A percentile compares a stretch with the other conserved stretches of the same genome.
Conservation (phyloP, 2,797 vertebrate genomes). For the Sebastes matsubarae region DNA sequence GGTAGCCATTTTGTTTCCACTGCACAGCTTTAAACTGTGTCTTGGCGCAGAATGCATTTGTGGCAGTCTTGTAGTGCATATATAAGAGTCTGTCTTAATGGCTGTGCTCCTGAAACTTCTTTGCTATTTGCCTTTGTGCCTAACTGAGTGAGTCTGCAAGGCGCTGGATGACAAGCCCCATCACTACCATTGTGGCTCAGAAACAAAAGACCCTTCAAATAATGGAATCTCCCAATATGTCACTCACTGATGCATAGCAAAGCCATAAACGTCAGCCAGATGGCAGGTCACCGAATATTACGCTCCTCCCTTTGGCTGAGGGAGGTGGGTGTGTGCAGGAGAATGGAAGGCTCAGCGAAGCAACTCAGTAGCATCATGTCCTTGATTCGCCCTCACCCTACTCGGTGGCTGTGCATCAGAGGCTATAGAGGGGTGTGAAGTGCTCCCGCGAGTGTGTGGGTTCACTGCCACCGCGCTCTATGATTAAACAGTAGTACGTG, state of each 20-base stretch:
- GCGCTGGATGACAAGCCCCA: slow-evolving; percentile 68
- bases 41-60: not conserved
- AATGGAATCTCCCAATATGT: slow-evolving; percentile 65
- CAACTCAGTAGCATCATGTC: not conserved
- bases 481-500: slow-evolving; percentile 80
- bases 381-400: slow-evolving; percentile 11
- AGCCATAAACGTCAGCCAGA: slow-evolving; percentile 68
- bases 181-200: slow-evolving; percentile 70
- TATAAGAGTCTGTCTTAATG: slow-evolving; percentile 10
- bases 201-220: slow-evolving; percentile 69
- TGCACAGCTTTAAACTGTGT: not conserved
- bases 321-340: not conserved
- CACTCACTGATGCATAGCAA: slow-evolving; percentile 61
- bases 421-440: slow-evolving; percentile 40
- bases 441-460: slow-evolving; percentile 55
- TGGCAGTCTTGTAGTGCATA: not conserved
- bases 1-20: slow-evolving; percentile 8
- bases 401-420: slow-evolving; percentile 19
- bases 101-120: slow-evolving; percentile 39
- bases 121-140: slow-evolving; percentile 25
- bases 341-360: not conserved
- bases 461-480: slow-evolving; percentile 38
- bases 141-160: slow-evolving; percentile 24
- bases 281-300: slow-evolving; percentile 49
- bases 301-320: slow-evolving; percentile 1